Evolutionary conservation across 1,140 invertebrate species (phyloP).

Genomic region (Polypedilum pembai): DNA sequence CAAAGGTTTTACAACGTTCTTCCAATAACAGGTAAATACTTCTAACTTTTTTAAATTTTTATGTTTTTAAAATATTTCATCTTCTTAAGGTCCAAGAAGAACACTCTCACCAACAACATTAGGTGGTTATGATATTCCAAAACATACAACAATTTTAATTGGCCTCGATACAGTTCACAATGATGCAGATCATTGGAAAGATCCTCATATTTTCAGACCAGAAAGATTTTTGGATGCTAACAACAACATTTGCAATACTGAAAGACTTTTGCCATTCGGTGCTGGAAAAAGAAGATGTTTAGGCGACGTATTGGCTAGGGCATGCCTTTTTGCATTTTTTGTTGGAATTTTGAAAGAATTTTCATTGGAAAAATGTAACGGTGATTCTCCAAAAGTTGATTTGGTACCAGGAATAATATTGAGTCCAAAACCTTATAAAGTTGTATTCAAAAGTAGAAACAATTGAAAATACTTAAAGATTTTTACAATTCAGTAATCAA

Average conservation of each 20-base stretch:
- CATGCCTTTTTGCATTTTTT: conserved; percentile 66
- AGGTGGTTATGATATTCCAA: conserved; percentile 57
- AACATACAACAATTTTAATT: conserved; percentile 56
- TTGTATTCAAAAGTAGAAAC: conserved; percentile 33
- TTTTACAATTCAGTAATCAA: no score
- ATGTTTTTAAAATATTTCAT: no score
- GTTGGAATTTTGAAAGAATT: conserved; percentile 58
- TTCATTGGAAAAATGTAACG: conserved; percentile 37
- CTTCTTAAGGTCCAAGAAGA: conserved; percentile 55
- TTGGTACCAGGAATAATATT: conserved; percentile 42
- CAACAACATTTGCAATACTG: conserved; percentile 37
- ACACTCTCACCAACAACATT: conserved; percentile 51
- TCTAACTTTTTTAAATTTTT: no score
- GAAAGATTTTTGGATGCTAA: conserved; percentile 55
- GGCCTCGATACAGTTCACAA: conserved; percentile 55
- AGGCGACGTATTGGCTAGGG: conserved; percentile 64
- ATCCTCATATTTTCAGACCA: conserved; percentile 62
- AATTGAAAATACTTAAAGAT: not conserved
- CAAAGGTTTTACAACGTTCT: conserved; percentile 54
- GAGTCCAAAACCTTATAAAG: conserved; percentile 42
- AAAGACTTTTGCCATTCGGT: conserved; percentile 59
- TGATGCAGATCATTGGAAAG: conserved; percentile 53
- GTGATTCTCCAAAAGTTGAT: conserved; percentile 35
- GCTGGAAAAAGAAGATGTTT: no score
- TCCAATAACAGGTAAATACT: conserved; percentile 51